Evolutionary conservation across 2,113 vertebrate species (phyloP).

Genomic region (Oncorhynchus masou): DNA sequence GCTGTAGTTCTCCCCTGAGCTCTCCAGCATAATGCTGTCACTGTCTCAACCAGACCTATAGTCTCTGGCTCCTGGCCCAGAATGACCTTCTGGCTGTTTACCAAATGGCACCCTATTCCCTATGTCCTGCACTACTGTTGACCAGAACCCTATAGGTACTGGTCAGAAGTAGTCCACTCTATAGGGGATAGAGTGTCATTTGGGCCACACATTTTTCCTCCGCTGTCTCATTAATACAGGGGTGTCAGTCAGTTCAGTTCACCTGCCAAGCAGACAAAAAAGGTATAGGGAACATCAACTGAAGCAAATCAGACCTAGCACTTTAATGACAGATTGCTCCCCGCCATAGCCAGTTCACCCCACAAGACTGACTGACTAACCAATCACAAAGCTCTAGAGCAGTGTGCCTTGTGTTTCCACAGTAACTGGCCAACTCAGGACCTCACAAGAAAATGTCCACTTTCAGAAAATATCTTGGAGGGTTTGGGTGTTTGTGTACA

Average conservation of each 20-base stretch:
- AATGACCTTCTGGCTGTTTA: constrained; percentile 11
- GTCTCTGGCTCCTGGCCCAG: constrained; percentile 54
- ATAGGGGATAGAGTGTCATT: no score
- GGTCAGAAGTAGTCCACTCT: no score
- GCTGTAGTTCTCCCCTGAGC: constrained; percentile 11
- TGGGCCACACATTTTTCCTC: not conserved
- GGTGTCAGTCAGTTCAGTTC: constrained; percentile 18
- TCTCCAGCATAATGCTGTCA: constrained; percentile 47
- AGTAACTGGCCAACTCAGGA: not conserved
- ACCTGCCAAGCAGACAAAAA: constrained; percentile 36
- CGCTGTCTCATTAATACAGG: constrained; percentile 54
- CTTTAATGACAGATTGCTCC: constrained; percentile 18
- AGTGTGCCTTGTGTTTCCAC: not conserved
- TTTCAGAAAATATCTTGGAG: not conserved
- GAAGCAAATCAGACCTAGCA: constrained; percentile 26
- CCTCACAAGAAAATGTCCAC: not conserved
- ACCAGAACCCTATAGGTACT: no score
- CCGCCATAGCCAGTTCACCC: not conserved
- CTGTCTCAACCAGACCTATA: constrained; percentile 56
- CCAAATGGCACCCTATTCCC: no score
- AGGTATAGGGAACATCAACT: constrained; percentile 10
- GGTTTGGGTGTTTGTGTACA: not conserved
- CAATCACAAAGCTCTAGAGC: not conserved
- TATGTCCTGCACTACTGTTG: no score
- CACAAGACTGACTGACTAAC: not conserved